Evolutionary conservation across 2,888 invertebrate genomes (phyloP).

Genomic region (Chironomus tentans): DNA sequence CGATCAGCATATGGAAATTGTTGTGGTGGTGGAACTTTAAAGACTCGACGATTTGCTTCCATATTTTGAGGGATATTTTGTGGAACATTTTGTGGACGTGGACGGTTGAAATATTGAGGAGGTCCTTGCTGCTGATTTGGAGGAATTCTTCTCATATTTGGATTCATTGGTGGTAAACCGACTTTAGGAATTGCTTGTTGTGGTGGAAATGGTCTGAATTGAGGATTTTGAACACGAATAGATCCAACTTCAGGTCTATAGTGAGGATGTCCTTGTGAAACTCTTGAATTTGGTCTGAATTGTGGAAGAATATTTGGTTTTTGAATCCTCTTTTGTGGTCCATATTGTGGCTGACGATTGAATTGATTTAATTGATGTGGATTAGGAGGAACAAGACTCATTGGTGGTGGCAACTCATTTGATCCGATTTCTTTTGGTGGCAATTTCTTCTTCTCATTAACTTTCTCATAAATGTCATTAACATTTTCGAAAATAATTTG

Average conservation of each 20-base stretch:
- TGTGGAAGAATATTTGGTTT: constrained; percentile 63
- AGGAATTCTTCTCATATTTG: not conserved
- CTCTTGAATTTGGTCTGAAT: constrained; percentile 57
- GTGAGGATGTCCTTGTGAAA: constrained; percentile 42
- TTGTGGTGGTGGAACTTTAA: constrained; percentile 33
- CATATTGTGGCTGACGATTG: constrained; percentile 36
- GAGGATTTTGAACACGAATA: constrained; percentile 29
- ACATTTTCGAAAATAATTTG: constrained; percentile 22
- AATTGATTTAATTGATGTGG: constrained; percentile 26
- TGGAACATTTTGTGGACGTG: not conserved
- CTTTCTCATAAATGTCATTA: constrained; percentile 26
- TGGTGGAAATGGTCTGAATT: constrained; percentile 31
- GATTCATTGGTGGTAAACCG: constrained; percentile 6
- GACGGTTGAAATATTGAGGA: no score
- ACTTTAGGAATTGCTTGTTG: constrained; percentile 29
- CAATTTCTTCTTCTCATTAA: constrained; percentile 29
- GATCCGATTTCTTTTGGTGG: constrained; percentile 39
- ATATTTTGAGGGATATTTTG: not conserved
- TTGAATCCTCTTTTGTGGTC: constrained; percentile 35
- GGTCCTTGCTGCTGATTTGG: not conserved
- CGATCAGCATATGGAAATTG: constrained; percentile 34
- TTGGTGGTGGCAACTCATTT: constrained; percentile 44
- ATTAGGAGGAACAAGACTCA: constrained; percentile 24
- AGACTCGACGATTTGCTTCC: constrained; percentile 35
- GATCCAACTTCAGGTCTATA: constrained; percentile 7